phyloP scores from a whole-genome alignment of 2,113 vertebrate species.

The Sturnira hondurensis region DNA sequence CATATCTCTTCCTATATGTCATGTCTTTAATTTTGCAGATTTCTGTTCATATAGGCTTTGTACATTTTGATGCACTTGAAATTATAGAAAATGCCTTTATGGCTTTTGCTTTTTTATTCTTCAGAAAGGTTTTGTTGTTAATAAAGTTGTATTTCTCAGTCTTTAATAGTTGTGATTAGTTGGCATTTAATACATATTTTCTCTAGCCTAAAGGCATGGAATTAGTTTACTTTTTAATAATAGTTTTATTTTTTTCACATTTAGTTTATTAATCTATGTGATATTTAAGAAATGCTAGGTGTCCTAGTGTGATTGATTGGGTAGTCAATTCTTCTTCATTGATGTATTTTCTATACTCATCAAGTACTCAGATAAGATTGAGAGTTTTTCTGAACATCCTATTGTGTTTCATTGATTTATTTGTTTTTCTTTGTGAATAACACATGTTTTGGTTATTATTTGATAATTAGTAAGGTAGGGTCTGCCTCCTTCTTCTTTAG shows the following conservation, averaged over 20 bases:
- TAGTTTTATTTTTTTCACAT: constrained; percentile 11
- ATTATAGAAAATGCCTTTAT: not conserved
- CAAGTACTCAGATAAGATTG: not conserved
- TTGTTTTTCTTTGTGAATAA: not conserved
- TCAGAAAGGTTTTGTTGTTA: not conserved
- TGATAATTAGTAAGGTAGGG: not conserved
- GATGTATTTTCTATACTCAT: not conserved
- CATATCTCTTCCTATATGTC: not conserved
- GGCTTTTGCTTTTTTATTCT: constrained; percentile 6
- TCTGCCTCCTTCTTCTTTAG: not conserved
- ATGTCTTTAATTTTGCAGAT: not conserved
- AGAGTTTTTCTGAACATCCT: not conserved
- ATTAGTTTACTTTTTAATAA: not conserved
- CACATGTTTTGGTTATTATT: not conserved
- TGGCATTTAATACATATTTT: constrained; percentile 3
- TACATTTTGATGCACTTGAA: not conserved
- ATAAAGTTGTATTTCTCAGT: not conserved
- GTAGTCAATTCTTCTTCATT: not conserved
- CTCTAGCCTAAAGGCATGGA: not conserved
- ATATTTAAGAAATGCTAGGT: not conserved
- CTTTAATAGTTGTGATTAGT: not conserved
- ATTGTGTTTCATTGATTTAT: not conserved
- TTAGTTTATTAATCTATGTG: not conserved
- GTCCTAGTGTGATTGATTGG: not conserved
- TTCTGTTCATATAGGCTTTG: not conserved